Base-by-base conservation (phyloP, 2,797 vertebrate species). In the Epinephelus malabaricus region DNA sequence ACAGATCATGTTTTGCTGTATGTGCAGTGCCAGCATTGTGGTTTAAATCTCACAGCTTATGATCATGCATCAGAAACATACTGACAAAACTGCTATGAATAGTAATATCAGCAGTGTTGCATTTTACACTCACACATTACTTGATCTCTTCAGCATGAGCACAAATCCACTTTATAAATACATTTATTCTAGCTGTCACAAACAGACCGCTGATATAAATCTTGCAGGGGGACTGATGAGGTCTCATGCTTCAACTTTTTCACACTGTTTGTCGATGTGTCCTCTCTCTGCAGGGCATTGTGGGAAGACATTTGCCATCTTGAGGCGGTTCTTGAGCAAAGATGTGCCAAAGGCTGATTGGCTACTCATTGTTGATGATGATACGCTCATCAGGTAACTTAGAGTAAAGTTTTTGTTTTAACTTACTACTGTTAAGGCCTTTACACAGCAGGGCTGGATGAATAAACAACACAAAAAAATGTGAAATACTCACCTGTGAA, bases 241-340 rank as follows among this genome's bases (percentile, higher is more conserved):
- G 30, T 54, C 30, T 67, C 15, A n/a, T 50, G 13, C 43, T 30
- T 62, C 10, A 65, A 38, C 11, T 51, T 61, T 47, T 46, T 62
- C 59, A 59, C 17, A 40, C 15, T 59, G 43, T 70, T 56, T 63
- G 34, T 68, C 34, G 34, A 34, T 47, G 15, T 80, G 17, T 70
- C 51, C 3, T 80, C 25, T 69, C 17, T 40, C 65, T 80, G 9
- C 81, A 97, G 97, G 97, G 79, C 97, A 98, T 66, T 98, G 97
- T 93, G 97, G 96, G 55, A 98, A 98, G 93, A 98, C 97, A 0
- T 98, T 98, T 95, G 97, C 96, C 55, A 97, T 98, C 91, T 91
- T 98, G 93, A 95, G 94, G 86, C 95, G 94, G 69, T 98, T 97
- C 94, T 79, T 96, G 62, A 96, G 95, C 80, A 79, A 69, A 18